A percentile compares a stretch with the other conserved stretches of the same genome.
Evolutionary conservation across 2,113 vertebrate genomes (phyloP).

Genomic region (Ptyas mucosa): DNA sequence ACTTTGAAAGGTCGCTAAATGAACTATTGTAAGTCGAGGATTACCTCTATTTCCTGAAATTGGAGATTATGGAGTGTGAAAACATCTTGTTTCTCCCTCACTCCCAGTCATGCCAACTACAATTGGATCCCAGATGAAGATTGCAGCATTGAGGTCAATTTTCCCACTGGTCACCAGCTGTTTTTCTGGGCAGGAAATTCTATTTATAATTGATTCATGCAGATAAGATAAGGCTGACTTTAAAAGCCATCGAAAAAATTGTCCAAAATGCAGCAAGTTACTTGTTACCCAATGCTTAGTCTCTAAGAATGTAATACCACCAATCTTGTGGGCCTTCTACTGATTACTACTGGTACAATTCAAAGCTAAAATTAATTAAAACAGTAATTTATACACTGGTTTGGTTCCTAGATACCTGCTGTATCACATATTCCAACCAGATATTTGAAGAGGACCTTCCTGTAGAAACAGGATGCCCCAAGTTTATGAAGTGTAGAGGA

Average conservation of each 20-base stretch:
- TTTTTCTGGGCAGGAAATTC: neutral
- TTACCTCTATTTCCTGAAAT: neutral
- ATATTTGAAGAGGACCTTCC: neutral
- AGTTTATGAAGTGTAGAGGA: neutral
- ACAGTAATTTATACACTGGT: neutral
- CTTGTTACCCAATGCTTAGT: neutral
- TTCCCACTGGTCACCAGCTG: neutral
- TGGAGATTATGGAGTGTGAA: neutral
- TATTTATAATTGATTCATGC: neutral
- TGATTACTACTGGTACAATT: neutral
- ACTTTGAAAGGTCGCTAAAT: no score
- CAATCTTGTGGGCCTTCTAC: neutral
- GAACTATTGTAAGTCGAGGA: no score
- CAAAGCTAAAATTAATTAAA: neutral
- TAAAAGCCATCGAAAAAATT: neutral
- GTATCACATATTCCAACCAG: neutral
- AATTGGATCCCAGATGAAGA: neutral
- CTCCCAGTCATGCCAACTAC: neutral
- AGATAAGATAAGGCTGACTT: neutral
- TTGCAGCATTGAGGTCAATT: neutral
- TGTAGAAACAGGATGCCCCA: neutral
- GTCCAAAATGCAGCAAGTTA: neutral
- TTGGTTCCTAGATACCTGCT: neutral
- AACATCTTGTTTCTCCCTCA: neutral
- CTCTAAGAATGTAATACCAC: neutral